phyloP scores from a whole-genome alignment of 2,888 invertebrate species.

The Pheosia gnoma region DNA sequence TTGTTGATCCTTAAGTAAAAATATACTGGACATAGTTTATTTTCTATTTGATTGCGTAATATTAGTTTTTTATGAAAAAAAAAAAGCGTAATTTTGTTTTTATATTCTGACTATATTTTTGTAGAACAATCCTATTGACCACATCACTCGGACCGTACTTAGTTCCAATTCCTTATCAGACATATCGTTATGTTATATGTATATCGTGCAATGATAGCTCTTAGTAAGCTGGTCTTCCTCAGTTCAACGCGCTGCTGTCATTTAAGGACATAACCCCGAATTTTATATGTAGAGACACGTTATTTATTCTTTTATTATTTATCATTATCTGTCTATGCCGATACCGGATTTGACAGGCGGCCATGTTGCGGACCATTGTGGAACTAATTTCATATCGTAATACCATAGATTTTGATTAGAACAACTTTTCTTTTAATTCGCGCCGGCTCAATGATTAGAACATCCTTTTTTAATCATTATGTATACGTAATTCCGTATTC shows the following conservation, averaged over 20 bases:
- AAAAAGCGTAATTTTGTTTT: too few species aligned
- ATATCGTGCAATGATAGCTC: conserved; percentile 59
- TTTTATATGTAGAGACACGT: conserved; percentile 44
- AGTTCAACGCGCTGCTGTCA: conserved; percentile 39
- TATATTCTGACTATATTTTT: background rate
- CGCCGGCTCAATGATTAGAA: too few species aligned
- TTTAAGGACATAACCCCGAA: conserved; percentile 54
- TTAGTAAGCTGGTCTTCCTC: conserved; percentile 40
- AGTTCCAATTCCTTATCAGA: conserved; percentile 18
- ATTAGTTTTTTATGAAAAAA: too few species aligned
- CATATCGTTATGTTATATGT: conserved; percentile 47
- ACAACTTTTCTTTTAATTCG: too few species aligned
- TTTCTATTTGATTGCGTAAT: too few species aligned
- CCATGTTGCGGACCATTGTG: background rate
- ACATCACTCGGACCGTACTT: background rate
- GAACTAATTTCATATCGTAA: too few species aligned
- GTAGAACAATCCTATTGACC: background rate
- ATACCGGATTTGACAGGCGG: background rate
- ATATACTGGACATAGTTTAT: too few species aligned
- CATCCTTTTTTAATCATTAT: too few species aligned
- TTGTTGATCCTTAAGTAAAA: too few species aligned
- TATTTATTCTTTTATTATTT: background rate
- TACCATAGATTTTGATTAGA: too few species aligned
- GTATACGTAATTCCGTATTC: too few species aligned
- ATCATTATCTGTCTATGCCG: background rate